Evolutionary conservation across 2,888 invertebrate species (phyloP), one percentile per base, ranked within the genome.

Genomic region (Archips xylosteana): DNA sequence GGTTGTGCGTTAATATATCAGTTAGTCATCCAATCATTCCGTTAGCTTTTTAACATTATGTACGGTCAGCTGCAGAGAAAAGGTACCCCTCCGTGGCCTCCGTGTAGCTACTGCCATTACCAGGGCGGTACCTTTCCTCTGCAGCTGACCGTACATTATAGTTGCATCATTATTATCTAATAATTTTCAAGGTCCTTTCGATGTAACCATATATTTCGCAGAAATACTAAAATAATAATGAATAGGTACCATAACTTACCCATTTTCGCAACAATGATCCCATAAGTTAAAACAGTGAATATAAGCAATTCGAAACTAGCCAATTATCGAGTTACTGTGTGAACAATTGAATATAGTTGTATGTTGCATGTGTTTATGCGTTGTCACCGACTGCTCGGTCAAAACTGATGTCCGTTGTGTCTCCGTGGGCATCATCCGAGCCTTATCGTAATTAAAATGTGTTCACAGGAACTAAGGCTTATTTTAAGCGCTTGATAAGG

Each of bases 401-500:
- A 10, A 32, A 32, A 57, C 57, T 57, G 57, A 57, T 32, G 57
- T 1, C 57, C 10, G 23, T 57, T 57, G 57, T 57, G n/a, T 57
- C 57, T 57, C 15, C 15, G 12, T 54, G 8, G 15, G 1, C 51
- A 54, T 54, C 8, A 54, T 54, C 15, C 51, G 51, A 15, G 2
- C 51, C 8, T 54, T 57, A 57, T 57, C 57, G 32, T 10, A 36
- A 36, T 36, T 36, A 6, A 15, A 51, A n/a, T 57, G 57, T 57
- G 9, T 13, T 49, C 57, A 57, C 57, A 57, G 57, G 32, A 57
- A 57, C 57, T 12, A 12, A 3, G 23, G 32, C 32, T 57, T 2
- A 54, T 54, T 54, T 23, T 54, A 15, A 54, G 51, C 51, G 15
- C 23, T 57, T 57, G 57, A 57, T 57, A 57, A 32, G 57, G 32